Evolutionary conservation across 2,797 vertebrate genomes (phyloP).

Genomic region (Ctenochaetus hawaiiensis): DNA sequence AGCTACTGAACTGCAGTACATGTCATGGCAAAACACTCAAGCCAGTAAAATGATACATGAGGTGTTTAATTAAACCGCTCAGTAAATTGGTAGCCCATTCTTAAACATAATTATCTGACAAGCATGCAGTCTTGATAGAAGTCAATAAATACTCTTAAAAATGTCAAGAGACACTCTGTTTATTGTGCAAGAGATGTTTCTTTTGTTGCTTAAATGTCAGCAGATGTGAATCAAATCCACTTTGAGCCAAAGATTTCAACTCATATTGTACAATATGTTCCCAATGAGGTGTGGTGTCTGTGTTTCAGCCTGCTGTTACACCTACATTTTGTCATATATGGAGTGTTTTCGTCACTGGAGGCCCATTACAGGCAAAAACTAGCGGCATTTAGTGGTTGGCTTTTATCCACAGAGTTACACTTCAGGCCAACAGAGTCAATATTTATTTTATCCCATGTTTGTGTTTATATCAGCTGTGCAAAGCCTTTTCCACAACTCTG

Average conservation of each 20-base stretch:
- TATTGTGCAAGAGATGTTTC: neutral
- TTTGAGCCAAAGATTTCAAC: constrained; percentile 1
- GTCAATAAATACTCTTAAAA: neutral
- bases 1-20: neutral
- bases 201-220: constrained; percentile 2
- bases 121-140: neutral
- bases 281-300: neutral
- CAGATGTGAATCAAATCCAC: constrained; percentile 5
- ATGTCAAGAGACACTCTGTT: neutral
- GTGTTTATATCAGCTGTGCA: neutral
- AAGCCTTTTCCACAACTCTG: neutral
- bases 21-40: neutral
- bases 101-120: neutral
- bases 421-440: neutral
- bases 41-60: neutral
- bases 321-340: neutral
- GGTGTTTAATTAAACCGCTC: no score
- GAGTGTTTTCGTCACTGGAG: neutral
- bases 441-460: neutral
- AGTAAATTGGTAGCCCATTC: neutral
- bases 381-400: neutral
- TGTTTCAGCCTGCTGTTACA: neutral
- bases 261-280: constrained; percentile 4
- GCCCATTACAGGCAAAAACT: neutral
- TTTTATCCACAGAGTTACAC: neutral